Conservation (phyloP, 2,113 vertebrate genomes). For the Sterrhoptilus dennistouni region DNA sequence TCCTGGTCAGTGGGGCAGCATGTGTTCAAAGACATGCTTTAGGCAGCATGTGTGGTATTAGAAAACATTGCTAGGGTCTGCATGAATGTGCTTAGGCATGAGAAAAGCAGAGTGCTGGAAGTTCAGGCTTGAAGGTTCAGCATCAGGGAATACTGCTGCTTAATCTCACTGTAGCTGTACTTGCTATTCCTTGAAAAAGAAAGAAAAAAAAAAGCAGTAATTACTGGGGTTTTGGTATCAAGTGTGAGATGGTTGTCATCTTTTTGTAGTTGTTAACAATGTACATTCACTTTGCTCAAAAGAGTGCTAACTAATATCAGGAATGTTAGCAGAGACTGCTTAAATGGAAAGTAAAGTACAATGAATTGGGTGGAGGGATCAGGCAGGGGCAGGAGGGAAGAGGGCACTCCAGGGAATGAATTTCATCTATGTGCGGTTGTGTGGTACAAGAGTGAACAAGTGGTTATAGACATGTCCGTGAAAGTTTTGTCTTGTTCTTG, state of each 20-base stretch:
- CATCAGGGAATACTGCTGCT: not conserved
- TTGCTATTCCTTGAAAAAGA: not conserved
- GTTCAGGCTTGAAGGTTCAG: not conserved
- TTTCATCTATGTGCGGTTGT: not conserved
- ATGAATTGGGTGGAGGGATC: accelerated
- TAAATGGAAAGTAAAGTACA: not conserved
- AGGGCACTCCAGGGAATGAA: not conserved
- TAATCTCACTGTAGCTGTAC: not conserved
- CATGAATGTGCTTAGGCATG: not conserved
- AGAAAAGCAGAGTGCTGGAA: not conserved
- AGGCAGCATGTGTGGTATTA: not conserved
- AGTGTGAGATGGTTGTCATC: not conserved
- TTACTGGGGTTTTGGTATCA: not conserved
- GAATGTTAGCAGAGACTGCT: not conserved
- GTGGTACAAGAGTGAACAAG: not conserved
- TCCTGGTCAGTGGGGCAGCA: not conserved
- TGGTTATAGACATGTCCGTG: not conserved
- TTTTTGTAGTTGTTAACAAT: not conserved
- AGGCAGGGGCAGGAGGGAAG: not conserved
- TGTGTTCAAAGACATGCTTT: accelerated
- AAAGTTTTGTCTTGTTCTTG: not conserved
- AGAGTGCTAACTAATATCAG: not conserved
- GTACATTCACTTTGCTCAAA: not conserved
- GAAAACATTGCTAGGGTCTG: not conserved
- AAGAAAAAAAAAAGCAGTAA: accelerated